Percentiles rank a stretch among this genome's conserved stretches.
Conservation (phyloP, 2,888 invertebrate genomes). For the Dione juno region DNA sequence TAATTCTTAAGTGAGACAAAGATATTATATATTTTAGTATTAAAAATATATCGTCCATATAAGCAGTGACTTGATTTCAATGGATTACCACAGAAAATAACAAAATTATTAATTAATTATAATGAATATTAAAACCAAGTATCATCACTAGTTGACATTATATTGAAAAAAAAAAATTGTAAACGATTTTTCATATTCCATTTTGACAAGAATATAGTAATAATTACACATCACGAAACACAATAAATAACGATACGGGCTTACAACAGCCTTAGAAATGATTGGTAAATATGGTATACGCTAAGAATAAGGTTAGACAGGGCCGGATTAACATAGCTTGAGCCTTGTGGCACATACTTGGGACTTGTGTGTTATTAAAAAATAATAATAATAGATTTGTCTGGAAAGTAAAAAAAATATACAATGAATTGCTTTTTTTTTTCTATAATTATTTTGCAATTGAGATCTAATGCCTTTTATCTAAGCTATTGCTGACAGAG, state of each 20-base stretch:
- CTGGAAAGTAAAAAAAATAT: neutral
- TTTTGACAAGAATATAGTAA: slow-evolving; percentile 17
- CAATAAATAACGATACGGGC: slow-evolving; percentile 36
- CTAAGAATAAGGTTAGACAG: slow-evolving; percentile 6
- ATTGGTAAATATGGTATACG: slow-evolving; percentile 12
- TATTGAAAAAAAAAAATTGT: slow-evolving; percentile 14
- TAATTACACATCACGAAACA: slow-evolving; percentile 38
- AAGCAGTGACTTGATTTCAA: neutral
- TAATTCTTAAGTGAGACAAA: slow-evolving; percentile 48
- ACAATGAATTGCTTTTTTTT: neutral
- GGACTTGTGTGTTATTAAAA: neutral
- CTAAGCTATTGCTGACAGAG: slow-evolving; percentile 1
- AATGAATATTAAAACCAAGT: slow-evolving; percentile 24
- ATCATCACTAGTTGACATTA: slow-evolving; percentile 30
- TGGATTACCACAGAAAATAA: slow-evolving; percentile 2
- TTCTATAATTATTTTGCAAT: neutral
- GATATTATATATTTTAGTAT: neutral
- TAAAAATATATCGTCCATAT: slow-evolving; percentile 6
- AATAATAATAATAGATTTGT: neutral
- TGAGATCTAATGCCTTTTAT: slow-evolving; percentile 9
- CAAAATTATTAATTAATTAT: slow-evolving; percentile 1
- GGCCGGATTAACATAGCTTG: neutral
- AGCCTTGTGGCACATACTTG: too few relatives aligned
- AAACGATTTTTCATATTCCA: slow-evolving; percentile 16
- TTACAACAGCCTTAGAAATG: slow-evolving; percentile 12